Percentiles rank a stretch among this genome's conserved stretches.
phyloP scores from a whole-genome alignment of 2,797 vertebrate genomes.

The Miichthys miiuy region DNA sequence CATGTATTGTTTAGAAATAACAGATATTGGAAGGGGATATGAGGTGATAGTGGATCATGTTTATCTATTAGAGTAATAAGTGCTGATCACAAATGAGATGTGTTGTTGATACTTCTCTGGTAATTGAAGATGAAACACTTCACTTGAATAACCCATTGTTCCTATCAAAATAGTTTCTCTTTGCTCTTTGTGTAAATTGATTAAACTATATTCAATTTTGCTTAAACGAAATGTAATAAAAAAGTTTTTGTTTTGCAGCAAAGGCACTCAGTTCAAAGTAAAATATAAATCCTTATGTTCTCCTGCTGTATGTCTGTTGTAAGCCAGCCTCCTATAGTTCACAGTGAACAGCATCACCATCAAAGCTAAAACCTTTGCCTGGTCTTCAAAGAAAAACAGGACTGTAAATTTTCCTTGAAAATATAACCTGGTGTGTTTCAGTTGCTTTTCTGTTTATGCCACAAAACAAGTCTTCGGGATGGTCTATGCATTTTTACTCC shows the following conservation, averaged over 20 bases:
- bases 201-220: neutral
- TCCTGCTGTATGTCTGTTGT: neutral
- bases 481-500: conserved; percentile 8
- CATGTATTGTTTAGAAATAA: too few species aligned
- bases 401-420: conserved; percentile 43
- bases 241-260: too few species aligned
- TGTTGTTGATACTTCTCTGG: neutral
- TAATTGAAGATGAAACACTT: conserved; percentile 59
- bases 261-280: too few species aligned
- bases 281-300: neutral
- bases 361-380: conserved; percentile 14
- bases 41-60: too few species aligned
- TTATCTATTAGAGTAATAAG: too few species aligned
- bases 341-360: conserved; percentile 15
- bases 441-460: conserved; percentile 27
- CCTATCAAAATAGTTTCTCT: conserved; percentile 31
- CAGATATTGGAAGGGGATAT: too few species aligned
- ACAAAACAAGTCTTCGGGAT: conserved; percentile 17
- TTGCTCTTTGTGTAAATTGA: conserved; percentile 41
- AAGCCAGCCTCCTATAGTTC: neutral
- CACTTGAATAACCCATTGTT: conserved; percentile 60
- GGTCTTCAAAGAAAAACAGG: conserved; percentile 21
- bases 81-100: too few species aligned
- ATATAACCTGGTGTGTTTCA: conserved; percentile 17
- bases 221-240: too few species aligned